phyloP scores from a whole-genome alignment of 2,888 invertebrate genomes.

The Clanis bilineata region DNA sequence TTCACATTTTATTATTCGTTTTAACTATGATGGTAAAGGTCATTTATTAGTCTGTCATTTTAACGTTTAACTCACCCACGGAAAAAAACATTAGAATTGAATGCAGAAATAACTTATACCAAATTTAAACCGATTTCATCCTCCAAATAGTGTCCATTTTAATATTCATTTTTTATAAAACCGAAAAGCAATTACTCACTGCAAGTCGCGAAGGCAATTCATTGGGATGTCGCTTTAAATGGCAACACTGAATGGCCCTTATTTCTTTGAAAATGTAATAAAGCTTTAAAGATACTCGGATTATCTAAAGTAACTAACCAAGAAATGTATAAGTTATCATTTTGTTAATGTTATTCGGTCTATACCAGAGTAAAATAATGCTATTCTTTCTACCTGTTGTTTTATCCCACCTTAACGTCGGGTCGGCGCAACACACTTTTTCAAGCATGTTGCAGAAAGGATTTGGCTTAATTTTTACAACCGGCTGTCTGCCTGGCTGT shows the following conservation, averaged over 20 bases:
- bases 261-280: neutral
- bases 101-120: neutral
- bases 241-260: neutral
- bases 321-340: neutral
- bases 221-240: neutral
- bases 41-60: too few species aligned
- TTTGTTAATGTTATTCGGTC: too few species aligned
- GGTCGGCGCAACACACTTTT: too few species aligned
- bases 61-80: too few species aligned
- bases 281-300: neutral
- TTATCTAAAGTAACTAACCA: neutral
- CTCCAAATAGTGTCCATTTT: slow-evolving; percentile 10
- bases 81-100: neutral
- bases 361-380: too few species aligned
- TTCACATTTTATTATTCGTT: too few species aligned
- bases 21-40: too few species aligned
- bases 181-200: neutral
- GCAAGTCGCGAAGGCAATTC: neutral
- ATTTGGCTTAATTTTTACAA: too few species aligned
- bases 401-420: too few species aligned
- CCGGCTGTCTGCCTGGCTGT: too few species aligned
- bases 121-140: slow-evolving; percentile 14
- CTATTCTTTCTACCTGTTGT: too few species aligned
- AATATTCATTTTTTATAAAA: slow-evolving; percentile 4
- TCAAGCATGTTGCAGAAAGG: too few species aligned